Base-by-base conservation (phyloP, 2,797 vertebrate species). In the Bucorvus abyssinicus region DNA sequence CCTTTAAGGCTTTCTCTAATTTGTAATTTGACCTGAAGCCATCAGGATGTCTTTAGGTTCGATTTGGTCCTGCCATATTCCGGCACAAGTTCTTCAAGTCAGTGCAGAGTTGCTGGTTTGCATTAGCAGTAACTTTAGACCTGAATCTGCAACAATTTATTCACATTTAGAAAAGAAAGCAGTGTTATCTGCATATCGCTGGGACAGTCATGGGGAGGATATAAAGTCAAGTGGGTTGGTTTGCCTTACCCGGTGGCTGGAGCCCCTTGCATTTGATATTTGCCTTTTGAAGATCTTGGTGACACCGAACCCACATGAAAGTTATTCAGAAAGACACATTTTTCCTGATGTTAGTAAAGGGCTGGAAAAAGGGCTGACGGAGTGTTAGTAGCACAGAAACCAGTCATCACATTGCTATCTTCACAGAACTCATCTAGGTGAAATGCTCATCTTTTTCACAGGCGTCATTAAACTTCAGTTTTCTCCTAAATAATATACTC, bases 241-340 rank as follows among this genome's bases (percentile, higher is more conserved):
- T 84, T 87, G 55, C 50, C 36, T 83, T 80, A 60, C 32, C 12
- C 32, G 55, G 11, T 27, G 86, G 4, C 65, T 70, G 61, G n/a
- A 78, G 36, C 24, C 45, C n/a, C 65, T 91, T 49, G 47, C 16
- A 32, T 91, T 64, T 36, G 22, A 18, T 65, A 73, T 50, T 77
- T 90, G 47, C 44, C 27, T 84, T 4, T 7, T 71, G 67, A 87
- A 85, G 67, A 24, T 67, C 40, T 82, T n/a, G 47, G 50, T 59
- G 64, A 60, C 47, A 50, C 18, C 32, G 63, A 19, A 73, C 15
- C 49, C 80, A 90, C n/a, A 69, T 68, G 44, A 74, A 92, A 32
- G 34, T 81, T 87, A 79, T 76, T 89, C 30, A 81, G 78, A 96
- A 95, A 93, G 71, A 77, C 45, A 63, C 14, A 10, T 94, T 96